Base-by-base conservation (phyloP, 2,113 vertebrate species). In the Engystomops pustulosus region DNA sequence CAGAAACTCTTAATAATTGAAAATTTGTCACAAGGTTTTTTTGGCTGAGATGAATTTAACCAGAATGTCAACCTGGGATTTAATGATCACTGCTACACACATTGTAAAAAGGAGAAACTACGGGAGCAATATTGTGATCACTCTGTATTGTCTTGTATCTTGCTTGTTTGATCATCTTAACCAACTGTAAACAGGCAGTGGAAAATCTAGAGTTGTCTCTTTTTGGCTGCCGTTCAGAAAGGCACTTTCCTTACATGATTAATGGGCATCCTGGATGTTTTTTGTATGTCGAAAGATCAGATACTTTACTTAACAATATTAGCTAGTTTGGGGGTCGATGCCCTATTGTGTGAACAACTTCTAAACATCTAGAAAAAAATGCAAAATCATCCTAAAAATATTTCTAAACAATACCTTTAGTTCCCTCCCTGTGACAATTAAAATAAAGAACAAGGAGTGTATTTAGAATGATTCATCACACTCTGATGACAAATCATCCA, bases 231-330 rank as follows among this genome's bases (percentile, higher is more conserved):
- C 36, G n/a, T 84, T 78, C 82, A 84, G 82, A 77, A 78, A 78
- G 60, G 82, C 62, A 84, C 82, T 84, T 84, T 84, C 74, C 72
- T 67, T 70, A 69, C 74, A 69, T 84, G 82, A 84, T 78, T 84
- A 84, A 84, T 77, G 30, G 72, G 32, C 75, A 65, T 78, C 20
- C 74, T 84, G 45, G 34, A 55, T 84, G 82, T 78, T 62, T 84
- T 77, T 83, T 75, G n/a, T n/a, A 55, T 78, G 62, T 78, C 53
- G 45, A 55, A 67, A 69, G 47, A 69, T 70, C 34, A 67, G 47
- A 55, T 70, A 84, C 45, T 55, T 78, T 78, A 69, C 74, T 84
- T 84, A 69, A 74, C 72, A 84, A 44, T 84, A 84, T 78, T 69
- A 70, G 60, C 3, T 58, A 58, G n/a, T 53, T 84, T 53, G 27